Evolutionary conservation across 2,888 invertebrate genomes (phyloP).

Genomic region (Graphium colonna): DNA sequence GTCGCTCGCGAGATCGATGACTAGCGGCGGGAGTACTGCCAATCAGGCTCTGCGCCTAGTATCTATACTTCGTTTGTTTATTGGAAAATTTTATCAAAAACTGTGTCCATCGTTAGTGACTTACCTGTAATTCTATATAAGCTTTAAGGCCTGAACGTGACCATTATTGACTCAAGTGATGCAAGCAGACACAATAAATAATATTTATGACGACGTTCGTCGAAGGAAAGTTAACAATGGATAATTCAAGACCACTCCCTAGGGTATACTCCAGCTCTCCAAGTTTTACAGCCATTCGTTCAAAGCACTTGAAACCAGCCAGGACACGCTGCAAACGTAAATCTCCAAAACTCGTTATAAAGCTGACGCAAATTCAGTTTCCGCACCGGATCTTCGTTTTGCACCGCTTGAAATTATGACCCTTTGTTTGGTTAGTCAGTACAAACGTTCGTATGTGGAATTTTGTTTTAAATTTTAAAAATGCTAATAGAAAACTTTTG

Average conservation of each 20-base stretch:
- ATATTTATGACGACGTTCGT: conserved; percentile 12
- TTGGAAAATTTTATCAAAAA: too few relatives aligned
- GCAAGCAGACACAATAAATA: conserved; percentile 12
- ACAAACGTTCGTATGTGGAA: neutral
- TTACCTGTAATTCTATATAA: too few relatives aligned
- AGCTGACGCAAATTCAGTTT: conserved; percentile 29
- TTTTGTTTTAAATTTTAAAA: too few relatives aligned
- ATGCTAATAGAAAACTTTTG: too few relatives aligned
- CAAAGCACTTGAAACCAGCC: conserved; percentile 27
- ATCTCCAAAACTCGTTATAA: conserved; percentile 30
- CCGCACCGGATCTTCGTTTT: conserved; percentile 15
- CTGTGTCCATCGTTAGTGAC: too few relatives aligned
- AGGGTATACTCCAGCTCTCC: conserved; percentile 20
- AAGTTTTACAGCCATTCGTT: conserved; percentile 20
- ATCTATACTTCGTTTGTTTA: too few relatives aligned
- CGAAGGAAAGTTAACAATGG: conserved; percentile 5
- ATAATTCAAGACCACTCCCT: conserved; percentile 20
- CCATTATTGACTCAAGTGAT: too few relatives aligned
- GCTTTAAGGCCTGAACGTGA: too few relatives aligned
- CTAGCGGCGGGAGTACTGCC: too few relatives aligned
- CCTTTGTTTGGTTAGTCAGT: neutral
- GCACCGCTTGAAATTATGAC: neutral
- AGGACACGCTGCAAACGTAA: conserved; percentile 30
- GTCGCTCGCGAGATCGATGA: too few relatives aligned
- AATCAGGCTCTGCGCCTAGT: too few relatives aligned